A percentile compares a stretch with the other conserved stretches of the same genome.
Conservation (phyloP, 2,888 invertebrate genomes). For the Drosophila testacea region DNA sequence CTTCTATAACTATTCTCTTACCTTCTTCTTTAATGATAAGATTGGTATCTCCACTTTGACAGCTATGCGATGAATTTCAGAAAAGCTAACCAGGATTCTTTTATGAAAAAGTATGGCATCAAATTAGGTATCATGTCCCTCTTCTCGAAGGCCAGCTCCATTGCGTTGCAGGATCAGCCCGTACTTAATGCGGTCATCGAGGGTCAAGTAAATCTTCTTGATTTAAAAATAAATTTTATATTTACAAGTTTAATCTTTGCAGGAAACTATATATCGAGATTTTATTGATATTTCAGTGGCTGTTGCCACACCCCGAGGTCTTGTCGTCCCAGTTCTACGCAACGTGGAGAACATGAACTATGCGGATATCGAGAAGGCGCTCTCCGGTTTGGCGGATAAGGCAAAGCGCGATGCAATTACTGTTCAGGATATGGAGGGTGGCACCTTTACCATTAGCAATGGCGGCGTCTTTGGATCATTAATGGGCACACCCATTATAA, state of each 20-base stretch:
- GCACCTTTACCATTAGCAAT: constrained; percentile 99
- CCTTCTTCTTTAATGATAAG: too few relatives aligned
- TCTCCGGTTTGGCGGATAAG: constrained; percentile 95
- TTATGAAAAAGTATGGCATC: constrained; percentile 96
- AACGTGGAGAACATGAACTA: constrained; percentile 98
- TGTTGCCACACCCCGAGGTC: constrained; percentile 98
- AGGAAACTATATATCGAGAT: constrained; percentile 91
- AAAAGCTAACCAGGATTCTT: constrained; percentile 94
- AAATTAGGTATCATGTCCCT: constrained; percentile 99
- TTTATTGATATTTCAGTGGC: constrained; percentile 99
- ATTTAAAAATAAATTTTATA: background rate
- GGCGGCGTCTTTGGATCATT: constrained; percentile 99
- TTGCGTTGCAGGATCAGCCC: constrained; percentile 96
- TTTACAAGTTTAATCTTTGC: constrained; percentile 22
- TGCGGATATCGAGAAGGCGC: constrained; percentile 96
- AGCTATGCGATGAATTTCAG: constrained; percentile 97
- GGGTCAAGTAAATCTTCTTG: constrained; percentile 86
- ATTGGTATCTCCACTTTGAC: constrained; percentile 13
- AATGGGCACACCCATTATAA: constrained; percentile 99
- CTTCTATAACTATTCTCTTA: background rate
- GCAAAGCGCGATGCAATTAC: constrained; percentile 94
- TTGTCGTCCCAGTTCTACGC: constrained; percentile 98
- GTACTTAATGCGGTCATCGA: constrained; percentile 99
- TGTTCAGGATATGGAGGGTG: constrained; percentile 99
- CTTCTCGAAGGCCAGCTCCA: constrained; percentile 97